Evolutionary conservation across 1,140 invertebrate species (phyloP).

Genomic region (Psix sp.): DNA sequence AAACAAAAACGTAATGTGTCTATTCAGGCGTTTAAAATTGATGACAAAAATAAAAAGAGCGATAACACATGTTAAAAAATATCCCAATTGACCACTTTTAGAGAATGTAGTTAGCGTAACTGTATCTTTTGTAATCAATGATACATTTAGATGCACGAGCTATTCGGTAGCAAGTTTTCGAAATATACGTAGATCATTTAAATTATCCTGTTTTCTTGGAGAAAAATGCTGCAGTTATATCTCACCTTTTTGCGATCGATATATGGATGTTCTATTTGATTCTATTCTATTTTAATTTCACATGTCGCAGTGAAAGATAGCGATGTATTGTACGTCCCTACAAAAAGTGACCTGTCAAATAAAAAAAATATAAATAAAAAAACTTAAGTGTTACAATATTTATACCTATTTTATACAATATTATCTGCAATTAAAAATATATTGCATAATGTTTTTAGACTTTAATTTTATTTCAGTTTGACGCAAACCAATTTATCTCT

Average conservation of each 20-base stretch:
- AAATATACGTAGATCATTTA: constrained; percentile 28
- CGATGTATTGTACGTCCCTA: constrained; percentile 46
- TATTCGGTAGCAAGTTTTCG: constrained; percentile 35
- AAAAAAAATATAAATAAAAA: constrained; percentile 21
- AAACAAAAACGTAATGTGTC: too few species aligned
- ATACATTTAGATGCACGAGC: constrained; percentile 30
- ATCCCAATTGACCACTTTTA: constrained; percentile 38
- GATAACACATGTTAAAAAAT: constrained; percentile 9
- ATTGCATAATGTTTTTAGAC: too few species aligned
- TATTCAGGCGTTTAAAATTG: constrained; percentile 11
- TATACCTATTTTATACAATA: too few species aligned
- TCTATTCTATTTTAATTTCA: constrained; percentile 41
- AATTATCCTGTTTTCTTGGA: constrained; percentile 36
- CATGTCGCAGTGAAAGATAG: constrained; percentile 39
- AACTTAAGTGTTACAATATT: neutral
- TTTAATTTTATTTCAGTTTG: too few species aligned
- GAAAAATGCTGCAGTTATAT: constrained; percentile 26
- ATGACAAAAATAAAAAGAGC: constrained; percentile 20
- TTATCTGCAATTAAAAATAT: too few species aligned
- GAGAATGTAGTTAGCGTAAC: constrained; percentile 37
- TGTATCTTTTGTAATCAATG: constrained; percentile 37
- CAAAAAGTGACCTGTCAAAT: constrained; percentile 52
- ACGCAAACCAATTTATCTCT: too few species aligned
- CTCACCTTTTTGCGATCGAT: constrained; percentile 17
- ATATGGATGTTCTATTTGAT: constrained; percentile 35